phyloP scores from a whole-genome alignment of 1,140 invertebrate genomes.

The Nephotettix cincticeps region DNA sequence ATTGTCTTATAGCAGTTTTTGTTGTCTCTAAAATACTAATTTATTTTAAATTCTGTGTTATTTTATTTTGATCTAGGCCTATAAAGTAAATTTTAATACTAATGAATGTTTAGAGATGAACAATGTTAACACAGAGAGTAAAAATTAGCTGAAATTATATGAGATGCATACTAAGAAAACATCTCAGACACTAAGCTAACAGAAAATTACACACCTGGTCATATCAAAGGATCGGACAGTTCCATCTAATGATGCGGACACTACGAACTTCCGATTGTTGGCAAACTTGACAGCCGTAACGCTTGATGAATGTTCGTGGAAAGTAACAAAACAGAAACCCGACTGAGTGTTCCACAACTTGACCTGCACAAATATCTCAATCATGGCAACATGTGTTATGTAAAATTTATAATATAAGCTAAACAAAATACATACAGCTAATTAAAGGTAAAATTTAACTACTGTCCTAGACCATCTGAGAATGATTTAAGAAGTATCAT shows the following conservation, averaged over 20 bases:
- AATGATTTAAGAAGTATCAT: too few relatives aligned
- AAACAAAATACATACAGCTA: not conserved
- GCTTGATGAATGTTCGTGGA: conserved; percentile 82
- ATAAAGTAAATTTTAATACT: too few relatives aligned
- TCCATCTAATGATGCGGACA: conserved; percentile 91
- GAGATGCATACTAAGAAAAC: too few relatives aligned
- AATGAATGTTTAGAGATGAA: too few relatives aligned
- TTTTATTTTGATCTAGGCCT: too few relatives aligned
- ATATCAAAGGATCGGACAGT: conserved; percentile 95
- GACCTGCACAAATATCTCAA: conserved; percentile 52
- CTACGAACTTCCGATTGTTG: conserved; percentile 86
- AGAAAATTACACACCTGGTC: conserved; percentile 63
- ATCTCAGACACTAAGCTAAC: too few relatives aligned
- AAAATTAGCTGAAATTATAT: too few relatives aligned
- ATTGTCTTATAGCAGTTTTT: too few relatives aligned
- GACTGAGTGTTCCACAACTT: conserved; percentile 91
- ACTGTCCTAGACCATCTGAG: too few relatives aligned
- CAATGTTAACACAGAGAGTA: too few relatives aligned
- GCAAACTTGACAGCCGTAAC: conserved; percentile 84
- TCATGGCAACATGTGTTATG: not conserved
- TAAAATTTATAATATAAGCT: not conserved
- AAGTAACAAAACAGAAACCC: conserved; percentile 95
- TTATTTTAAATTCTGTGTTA: too few relatives aligned
- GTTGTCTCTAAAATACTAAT: too few relatives aligned
- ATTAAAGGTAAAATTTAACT: not conserved